Evolutionary conservation across 2,113 vertebrate genomes (phyloP).

Genomic region (Eulemur rufifrons): DNA sequence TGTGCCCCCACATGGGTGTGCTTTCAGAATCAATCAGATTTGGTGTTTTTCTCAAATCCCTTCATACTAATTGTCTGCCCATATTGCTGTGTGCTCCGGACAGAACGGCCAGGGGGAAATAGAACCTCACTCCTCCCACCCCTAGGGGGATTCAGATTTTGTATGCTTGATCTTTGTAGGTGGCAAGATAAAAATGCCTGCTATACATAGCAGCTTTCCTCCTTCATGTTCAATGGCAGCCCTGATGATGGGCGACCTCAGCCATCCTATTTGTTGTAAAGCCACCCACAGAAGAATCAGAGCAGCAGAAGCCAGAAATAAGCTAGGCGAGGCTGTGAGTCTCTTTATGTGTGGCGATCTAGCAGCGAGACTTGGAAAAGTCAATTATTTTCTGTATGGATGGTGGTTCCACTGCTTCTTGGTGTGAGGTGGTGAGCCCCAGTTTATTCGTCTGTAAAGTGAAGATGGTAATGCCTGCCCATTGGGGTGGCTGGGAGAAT

Average conservation of each 20-base stretch:
- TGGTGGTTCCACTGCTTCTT: neutral
- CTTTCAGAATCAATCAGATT: slow-evolving; percentile 69
- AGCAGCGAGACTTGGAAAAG: neutral
- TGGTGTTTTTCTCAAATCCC: slow-evolving; percentile 57
- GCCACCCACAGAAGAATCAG: neutral
- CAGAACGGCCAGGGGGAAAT: slow-evolving; percentile 44
- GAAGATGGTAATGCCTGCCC: neutral
- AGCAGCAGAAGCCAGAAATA: slow-evolving; percentile 1
- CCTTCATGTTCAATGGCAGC: slow-evolving; percentile 25
- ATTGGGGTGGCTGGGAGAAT: neutral
- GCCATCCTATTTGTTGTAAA: slow-evolving; percentile 26
- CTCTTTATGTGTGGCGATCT: neutral
- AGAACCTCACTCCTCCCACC: slow-evolving; percentile 6
- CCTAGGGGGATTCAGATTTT: slow-evolving; percentile 46
- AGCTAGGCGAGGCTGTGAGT: neutral
- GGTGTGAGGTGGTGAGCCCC: neutral
- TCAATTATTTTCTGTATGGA: neutral
- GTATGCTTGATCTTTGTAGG: slow-evolving; percentile 69
- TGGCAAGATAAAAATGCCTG: slow-evolving; percentile 64
- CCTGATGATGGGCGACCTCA: neutral
- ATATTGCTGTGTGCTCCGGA: slow-evolving; percentile 32
- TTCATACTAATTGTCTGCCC: slow-evolving; percentile 66
- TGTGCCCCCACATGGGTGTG: slow-evolving; percentile 50
- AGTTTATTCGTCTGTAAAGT: neutral
- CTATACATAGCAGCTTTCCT: slow-evolving; percentile 46